phyloP scores from a whole-genome alignment of 2,113 vertebrate species.

The Macroglossus sobrinus region DNA sequence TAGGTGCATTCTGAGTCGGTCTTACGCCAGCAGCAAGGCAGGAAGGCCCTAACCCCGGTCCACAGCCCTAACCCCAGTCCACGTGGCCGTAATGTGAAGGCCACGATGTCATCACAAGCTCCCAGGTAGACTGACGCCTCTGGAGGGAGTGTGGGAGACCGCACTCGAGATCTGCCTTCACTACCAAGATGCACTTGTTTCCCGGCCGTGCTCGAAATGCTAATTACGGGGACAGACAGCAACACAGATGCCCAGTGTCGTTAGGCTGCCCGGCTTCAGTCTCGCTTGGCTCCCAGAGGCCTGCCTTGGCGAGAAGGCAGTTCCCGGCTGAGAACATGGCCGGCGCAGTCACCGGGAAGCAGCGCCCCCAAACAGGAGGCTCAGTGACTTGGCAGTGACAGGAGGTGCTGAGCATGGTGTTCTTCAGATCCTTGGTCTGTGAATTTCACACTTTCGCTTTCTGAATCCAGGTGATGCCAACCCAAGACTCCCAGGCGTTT shows the following conservation, averaged over 20 bases:
- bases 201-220: neutral
- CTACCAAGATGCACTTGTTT: neutral
- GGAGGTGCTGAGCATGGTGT: conserved; percentile 71
- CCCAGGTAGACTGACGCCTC: neutral
- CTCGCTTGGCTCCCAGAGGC: neutral
- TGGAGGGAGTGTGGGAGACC: neutral
- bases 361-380: conserved; percentile 70
- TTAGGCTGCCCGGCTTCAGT: neutral
- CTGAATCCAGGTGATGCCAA: neutral
- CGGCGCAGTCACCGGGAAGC: rapidly evolving
- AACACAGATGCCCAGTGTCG: neutral
- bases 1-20: neutral
- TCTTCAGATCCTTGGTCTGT: conserved; percentile 53
- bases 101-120: neutral
- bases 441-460: neutral
- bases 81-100: neutral
- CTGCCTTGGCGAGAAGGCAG: neutral
- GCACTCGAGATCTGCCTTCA: neutral
- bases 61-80: too few species aligned
- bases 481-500: neutral
- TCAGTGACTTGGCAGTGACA: conserved; percentile 56
- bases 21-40: neutral
- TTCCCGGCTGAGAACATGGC: neutral
- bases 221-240: neutral
- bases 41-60: neutral